Percentiles rank a stretch among this genome's conserved stretches.
phyloP scores from a whole-genome alignment of 1,140 invertebrate species.

The Limonius californicus region DNA sequence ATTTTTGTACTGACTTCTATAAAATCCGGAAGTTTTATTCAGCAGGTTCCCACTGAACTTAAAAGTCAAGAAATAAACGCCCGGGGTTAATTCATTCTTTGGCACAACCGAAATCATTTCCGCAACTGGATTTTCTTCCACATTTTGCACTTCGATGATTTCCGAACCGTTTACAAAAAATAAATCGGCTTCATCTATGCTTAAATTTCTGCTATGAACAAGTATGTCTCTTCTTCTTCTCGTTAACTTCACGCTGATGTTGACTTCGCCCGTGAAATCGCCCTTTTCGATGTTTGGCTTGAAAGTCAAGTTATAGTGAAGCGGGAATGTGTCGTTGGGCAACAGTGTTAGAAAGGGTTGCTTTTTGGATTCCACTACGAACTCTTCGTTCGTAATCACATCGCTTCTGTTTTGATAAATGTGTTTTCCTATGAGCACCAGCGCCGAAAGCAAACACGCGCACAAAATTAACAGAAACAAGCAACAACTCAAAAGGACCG shows the following conservation, averaged over 20 bases:
- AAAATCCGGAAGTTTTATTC: slow-evolving; percentile 72
- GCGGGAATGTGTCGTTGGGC: slow-evolving; percentile 61
- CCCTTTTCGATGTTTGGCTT: slow-evolving; percentile 68
- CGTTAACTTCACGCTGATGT: slow-evolving; percentile 58
- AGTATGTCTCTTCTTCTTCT: slow-evolving; percentile 54
- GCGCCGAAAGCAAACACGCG: slow-evolving; percentile 47
- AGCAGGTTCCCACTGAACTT: slow-evolving; percentile 65
- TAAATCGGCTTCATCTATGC: slow-evolving; percentile 50
- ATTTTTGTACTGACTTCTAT: slow-evolving; percentile 70
- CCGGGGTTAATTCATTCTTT: slow-evolving; percentile 51
- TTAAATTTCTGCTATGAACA: slow-evolving; percentile 66
- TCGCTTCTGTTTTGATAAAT: background rate
- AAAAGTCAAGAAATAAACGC: slow-evolving; percentile 60
- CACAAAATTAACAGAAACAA: slow-evolving; percentile 49
- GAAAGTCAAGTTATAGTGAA: slow-evolving; percentile 71
- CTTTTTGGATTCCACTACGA: background rate
- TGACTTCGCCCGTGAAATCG: slow-evolving; percentile 67
- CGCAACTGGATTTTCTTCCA: slow-evolving; percentile 54
- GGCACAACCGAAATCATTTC: slow-evolving; percentile 65
- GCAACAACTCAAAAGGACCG: slow-evolving; percentile 47
- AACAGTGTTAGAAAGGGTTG: slow-evolving; percentile 50
- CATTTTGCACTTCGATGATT: slow-evolving; percentile 33
- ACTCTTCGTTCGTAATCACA: background rate
- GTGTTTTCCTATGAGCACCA: slow-evolving; percentile 51
- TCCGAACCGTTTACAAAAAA: slow-evolving; percentile 18